Conservation (phyloP, 2,797 vertebrate species). For the Rhynchonycteris naso region DNA sequence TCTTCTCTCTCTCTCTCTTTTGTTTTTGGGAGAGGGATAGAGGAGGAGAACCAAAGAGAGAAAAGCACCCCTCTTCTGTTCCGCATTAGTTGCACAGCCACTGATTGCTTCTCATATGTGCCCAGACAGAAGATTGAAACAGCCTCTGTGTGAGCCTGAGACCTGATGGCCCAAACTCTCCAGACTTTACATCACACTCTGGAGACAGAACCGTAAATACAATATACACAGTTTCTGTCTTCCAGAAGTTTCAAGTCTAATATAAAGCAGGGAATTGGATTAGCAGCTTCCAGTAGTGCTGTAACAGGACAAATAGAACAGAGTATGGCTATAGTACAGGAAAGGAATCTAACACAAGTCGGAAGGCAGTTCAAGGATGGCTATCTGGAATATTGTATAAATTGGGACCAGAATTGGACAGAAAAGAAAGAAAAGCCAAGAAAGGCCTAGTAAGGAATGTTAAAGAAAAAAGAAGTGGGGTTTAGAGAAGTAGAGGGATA, state of each 20-base stretch:
- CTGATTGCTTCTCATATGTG: too few relatives aligned
- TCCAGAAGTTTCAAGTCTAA: background rate
- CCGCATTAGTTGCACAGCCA: too few relatives aligned
- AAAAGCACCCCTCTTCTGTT: too few relatives aligned
- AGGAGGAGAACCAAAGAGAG: too few relatives aligned
- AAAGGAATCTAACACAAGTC: background rate
- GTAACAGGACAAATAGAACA: background rate
- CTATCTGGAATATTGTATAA: background rate
- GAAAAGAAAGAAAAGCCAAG: conserved; percentile 10
- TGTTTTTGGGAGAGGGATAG: too few relatives aligned
- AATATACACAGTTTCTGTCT: background rate
- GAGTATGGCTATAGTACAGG: background rate
- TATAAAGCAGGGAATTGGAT: background rate
- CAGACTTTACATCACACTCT: background rate
- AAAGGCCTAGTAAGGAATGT: background rate
- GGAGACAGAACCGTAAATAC: background rate
- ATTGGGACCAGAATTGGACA: background rate
- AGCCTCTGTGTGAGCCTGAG: too few relatives aligned
- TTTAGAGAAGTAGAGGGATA: background rate
- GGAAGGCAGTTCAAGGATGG: background rate
- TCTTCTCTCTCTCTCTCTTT: too few relatives aligned
- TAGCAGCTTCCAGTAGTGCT: background rate
- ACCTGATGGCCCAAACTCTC: background rate
- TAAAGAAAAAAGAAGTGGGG: background rate
- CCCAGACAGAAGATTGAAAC: too few relatives aligned